Percentiles rank a stretch among this genome's conserved stretches.
Conservation (phyloP, 1,140 invertebrate species). For the Drosophila willistoni region DNA sequence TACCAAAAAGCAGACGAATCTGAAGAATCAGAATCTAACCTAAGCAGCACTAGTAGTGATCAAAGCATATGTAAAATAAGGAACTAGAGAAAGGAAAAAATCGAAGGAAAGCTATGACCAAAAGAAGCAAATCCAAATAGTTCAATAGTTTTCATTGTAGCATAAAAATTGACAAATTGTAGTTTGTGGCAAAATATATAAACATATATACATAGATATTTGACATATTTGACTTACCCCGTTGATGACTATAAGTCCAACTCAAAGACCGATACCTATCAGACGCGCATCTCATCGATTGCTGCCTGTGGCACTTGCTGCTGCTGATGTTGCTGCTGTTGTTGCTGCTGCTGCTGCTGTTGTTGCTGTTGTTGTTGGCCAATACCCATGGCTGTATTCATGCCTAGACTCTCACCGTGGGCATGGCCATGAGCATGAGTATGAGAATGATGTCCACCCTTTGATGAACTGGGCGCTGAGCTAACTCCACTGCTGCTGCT, state of each 20-base stretch:
- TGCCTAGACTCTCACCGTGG: constrained; percentile 83
- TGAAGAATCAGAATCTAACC: not conserved
- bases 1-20: not conserved
- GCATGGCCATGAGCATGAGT: constrained; percentile 62
- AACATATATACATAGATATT: too few relatives aligned
- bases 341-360: constrained; percentile 39
- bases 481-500: constrained; percentile 84
- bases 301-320: constrained; percentile 89
- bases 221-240: constrained; percentile 53
- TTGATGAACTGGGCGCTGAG: constrained; percentile 84
- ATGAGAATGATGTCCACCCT: constrained; percentile 84
- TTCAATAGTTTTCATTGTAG: not conserved
- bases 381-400: constrained; percentile 61
- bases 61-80: not conserved
- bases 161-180: not conserved
- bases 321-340: constrained; percentile 83
- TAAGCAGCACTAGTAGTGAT: not conserved
- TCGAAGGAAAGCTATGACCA: too few relatives aligned
- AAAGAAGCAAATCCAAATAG: not conserved
- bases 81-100: not conserved
- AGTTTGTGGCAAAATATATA: not conserved
- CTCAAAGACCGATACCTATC: constrained; percentile 86
- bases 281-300: constrained; percentile 93
- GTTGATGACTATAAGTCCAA: constrained; percentile 83
- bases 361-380: constrained; percentile 43